Conservation (phyloP, 2,797 vertebrate genomes). For the Acestrorhynchus altus region DNA sequence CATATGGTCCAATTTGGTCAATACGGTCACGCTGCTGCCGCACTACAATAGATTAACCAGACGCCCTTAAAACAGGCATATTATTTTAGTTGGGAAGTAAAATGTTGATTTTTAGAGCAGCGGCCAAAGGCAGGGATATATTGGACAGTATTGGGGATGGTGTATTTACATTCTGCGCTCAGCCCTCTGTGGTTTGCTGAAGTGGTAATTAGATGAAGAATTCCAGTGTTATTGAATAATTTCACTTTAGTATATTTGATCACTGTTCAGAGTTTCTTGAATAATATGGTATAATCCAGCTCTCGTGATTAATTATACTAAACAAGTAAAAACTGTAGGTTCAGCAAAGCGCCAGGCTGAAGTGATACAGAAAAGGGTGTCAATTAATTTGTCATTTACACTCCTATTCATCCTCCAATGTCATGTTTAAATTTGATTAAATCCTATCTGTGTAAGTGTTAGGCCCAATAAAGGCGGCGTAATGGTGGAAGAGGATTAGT, state of each 20-base stretch:
- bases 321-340: constrained; percentile 57
- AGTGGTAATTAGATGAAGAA: constrained; percentile 62
- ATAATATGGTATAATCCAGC: constrained; percentile 62
- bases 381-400: constrained; percentile 61
- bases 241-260: constrained; percentile 62
- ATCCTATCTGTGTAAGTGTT: constrained; percentile 60
- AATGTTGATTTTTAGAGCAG: constrained; percentile 37
- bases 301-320: constrained; percentile 65
- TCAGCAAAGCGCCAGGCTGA: constrained; percentile 35
- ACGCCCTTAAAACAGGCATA: constrained; percentile 46
- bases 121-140: constrained; percentile 18
- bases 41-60: constrained; percentile 58
- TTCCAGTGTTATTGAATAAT: constrained; percentile 65
- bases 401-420: constrained; percentile 51
- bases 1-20: constrained; percentile 66
- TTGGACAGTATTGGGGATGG: constrained; percentile 35
- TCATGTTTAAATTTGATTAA: constrained; percentile 62
- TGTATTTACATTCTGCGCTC: constrained; percentile 51
- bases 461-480: constrained; percentile 65
- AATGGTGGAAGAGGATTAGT: constrained; percentile 79
- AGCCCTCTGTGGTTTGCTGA: constrained; percentile 58
- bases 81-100: constrained; percentile 50
- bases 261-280: constrained; percentile 57
- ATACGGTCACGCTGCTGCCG: constrained; percentile 62
- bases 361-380: constrained; percentile 43